Percentiles rank a stretch among this genome's conserved stretches.
Evolutionary conservation across 2,888 invertebrate genomes (phyloP).

Genomic region (Drosophila engyochracea): DNA sequence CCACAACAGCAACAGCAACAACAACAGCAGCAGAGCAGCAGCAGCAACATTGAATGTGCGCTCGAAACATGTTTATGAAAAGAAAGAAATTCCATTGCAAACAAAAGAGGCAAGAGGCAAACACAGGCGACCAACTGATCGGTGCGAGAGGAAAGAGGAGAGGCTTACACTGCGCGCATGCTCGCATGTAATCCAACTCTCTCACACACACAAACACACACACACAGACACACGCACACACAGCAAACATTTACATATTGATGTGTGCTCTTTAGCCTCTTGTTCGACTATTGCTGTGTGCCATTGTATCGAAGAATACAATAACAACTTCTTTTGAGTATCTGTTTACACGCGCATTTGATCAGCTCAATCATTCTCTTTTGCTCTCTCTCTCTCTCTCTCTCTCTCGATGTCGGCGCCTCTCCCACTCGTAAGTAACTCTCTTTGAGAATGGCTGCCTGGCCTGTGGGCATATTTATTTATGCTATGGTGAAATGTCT

Average conservation of each 20-base stretch:
- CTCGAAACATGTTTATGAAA: constrained; percentile 80
- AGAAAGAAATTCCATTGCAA: constrained; percentile 83
- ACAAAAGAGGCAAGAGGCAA: constrained; percentile 60
- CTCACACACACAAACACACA: constrained; percentile 2
- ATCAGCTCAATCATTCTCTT: constrained; percentile 15
- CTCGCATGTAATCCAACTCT: constrained; percentile 64
- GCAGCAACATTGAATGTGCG: constrained; percentile 35
- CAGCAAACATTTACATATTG: constrained; percentile 17
- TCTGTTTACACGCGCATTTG: constrained; percentile 9
- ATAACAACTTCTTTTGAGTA: constrained; percentile 17
- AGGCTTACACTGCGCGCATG: constrained; percentile 61
- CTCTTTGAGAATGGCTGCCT: constrained; percentile 49
- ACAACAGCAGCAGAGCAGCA: constrained; percentile 22
- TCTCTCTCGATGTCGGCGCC: neutral
- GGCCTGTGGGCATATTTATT: constrained; percentile 67
- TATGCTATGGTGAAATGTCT: constrained; percentile 65
- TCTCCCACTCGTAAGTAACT: neutral
- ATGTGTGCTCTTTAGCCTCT: constrained; percentile 43
- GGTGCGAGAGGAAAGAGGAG: constrained; percentile 51
- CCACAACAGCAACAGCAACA: constrained; percentile 47
- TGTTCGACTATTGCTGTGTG: constrained; percentile 16
- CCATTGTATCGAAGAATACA: constrained; percentile 15
- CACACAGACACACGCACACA: constrained; percentile 14
- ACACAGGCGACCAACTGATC: constrained; percentile 39
- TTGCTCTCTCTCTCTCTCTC: constrained; percentile 8